A percentile compares a stretch with the other conserved stretches of the same genome.
phyloP scores from a whole-genome alignment of 2,113 vertebrate genomes.

The Psittacara wagleri region DNA sequence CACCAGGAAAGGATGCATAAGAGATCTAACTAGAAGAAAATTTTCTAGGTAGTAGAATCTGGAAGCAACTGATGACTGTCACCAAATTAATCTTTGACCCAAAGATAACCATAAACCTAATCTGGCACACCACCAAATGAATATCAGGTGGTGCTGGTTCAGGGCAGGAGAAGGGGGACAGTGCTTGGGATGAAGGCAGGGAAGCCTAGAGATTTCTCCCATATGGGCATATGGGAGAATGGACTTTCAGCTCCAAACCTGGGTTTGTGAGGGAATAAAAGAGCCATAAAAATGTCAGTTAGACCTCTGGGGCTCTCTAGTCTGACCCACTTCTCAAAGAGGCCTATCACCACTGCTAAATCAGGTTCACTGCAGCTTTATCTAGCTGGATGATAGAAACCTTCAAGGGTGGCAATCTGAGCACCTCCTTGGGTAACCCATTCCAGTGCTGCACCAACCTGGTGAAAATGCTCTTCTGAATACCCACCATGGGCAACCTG shows the following conservation, averaged over 20 bases:
- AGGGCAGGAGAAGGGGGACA: not conserved
- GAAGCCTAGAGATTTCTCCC: not conserved
- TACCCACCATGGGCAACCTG: not conserved
- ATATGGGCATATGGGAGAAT: rapidly evolving
- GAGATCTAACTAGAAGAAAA: not conserved
- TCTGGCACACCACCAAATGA: rapidly evolving
- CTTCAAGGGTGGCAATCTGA: not conserved
- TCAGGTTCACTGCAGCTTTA: not conserved
- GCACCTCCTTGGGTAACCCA: not conserved
- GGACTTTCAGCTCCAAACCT: not conserved
- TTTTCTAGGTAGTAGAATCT: not conserved
- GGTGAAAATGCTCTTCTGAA: not conserved
- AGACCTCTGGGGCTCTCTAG: not conserved
- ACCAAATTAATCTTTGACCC: not conserved
- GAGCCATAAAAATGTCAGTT: not conserved
- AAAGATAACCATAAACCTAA: not conserved
- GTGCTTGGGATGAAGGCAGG: not conserved
- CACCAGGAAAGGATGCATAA: not conserved
- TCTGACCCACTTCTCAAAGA: not conserved
- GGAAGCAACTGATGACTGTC: not conserved
- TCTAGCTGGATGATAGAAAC: not conserved
- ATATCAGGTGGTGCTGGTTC: not conserved
- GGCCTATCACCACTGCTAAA: not conserved
- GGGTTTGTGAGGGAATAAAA: not conserved
- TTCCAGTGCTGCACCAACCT: not conserved